These are phyloP conservation scores for Anseranas semipalmata DNA, from an alignment of 2,113 vertebrate genomes.

Conservation along the genomic window DNA sequence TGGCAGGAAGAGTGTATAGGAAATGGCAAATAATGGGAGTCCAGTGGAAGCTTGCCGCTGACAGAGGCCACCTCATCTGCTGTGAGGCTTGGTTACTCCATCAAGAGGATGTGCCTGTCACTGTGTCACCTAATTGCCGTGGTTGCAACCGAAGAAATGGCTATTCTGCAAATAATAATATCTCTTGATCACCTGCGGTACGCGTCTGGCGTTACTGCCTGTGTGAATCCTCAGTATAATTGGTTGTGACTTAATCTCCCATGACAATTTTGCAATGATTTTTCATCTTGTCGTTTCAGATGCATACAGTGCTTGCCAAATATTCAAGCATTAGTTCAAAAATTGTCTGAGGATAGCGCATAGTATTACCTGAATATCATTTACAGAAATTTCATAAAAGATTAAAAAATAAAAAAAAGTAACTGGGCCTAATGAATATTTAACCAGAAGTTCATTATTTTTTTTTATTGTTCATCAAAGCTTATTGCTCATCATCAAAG, in stretches of 20 bases:
- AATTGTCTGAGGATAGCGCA: not conserved
- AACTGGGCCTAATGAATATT: not conserved
- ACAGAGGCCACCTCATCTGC: not conserved
- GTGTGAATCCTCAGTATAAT: not conserved
- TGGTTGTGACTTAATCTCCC: not conserved
- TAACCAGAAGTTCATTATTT: not conserved
- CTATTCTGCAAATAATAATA: not conserved
- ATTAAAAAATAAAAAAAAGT: not conserved
- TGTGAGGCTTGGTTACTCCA: not conserved
- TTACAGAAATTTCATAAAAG: not conserved
- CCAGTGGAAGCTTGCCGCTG: not conserved
- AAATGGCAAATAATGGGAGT: not conserved
- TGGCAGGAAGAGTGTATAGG: not conserved
- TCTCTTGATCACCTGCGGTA: not conserved
- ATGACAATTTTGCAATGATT: not conserved
- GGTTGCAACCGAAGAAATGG: not conserved
- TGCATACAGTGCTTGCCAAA: accelerated
- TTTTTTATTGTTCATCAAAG: not conserved
- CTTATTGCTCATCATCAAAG: not conserved
- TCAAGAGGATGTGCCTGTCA: not conserved
- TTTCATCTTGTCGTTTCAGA: not conserved
- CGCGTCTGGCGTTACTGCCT: not conserved
- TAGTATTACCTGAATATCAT: not conserved
- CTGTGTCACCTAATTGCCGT: not conserved
- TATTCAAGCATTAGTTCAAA: not conserved